Evolutionary conservation across 2,113 vertebrate species (phyloP), one percentile per base, ranked within the genome.

Genomic region (Ageneiosus marmoratus): DNA sequence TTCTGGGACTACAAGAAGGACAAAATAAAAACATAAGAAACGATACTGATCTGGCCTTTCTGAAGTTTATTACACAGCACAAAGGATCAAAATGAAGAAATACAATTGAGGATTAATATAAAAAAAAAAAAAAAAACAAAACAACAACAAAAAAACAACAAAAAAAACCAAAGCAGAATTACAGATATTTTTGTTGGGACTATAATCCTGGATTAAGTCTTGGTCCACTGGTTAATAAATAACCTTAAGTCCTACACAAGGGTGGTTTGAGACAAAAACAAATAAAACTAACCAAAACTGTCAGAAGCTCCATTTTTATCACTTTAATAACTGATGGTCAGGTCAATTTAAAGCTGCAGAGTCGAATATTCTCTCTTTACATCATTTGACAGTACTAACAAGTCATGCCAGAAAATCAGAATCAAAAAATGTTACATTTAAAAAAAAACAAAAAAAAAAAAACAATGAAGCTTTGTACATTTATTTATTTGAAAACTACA

Each of bases 211-310:
- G 69, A 60, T 20, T 27, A 41, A 83, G 24, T 76, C 70, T 73
- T n/a, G 29, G 70, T 51, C 27, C 46, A 10, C 1, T 24, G 32
- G 18, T 37, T 55, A 24, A 76, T 41, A 70, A 70, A 77, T 46
- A 63, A 86, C 53, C 12, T 67, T 34, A 80, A 32, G 18, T 51
- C 48, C 67, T 73, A 58, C 79, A 83, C 48, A 76, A 83, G 60
- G 53, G 77, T 53, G 16, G 37, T 60, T 48, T 51, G 20, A 27
- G 65, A 79, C 48, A 67, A 62, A 83, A 80, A 78, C 18, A 80
- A 56, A 63, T 24, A 1, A 44, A 84, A 72, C 41, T 22, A 77
- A 86, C 62, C 37, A 32, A 77, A 83, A 70, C 32, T 37, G 60
- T 76, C 27, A 34, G 46, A 79, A 79, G 12, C 32, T 53, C 65